These are phyloP conservation scores for Venustaconcha ellipsiformis DNA, from an alignment of 1,140 invertebrate genomes.

Conservation along the genomic window DNA sequence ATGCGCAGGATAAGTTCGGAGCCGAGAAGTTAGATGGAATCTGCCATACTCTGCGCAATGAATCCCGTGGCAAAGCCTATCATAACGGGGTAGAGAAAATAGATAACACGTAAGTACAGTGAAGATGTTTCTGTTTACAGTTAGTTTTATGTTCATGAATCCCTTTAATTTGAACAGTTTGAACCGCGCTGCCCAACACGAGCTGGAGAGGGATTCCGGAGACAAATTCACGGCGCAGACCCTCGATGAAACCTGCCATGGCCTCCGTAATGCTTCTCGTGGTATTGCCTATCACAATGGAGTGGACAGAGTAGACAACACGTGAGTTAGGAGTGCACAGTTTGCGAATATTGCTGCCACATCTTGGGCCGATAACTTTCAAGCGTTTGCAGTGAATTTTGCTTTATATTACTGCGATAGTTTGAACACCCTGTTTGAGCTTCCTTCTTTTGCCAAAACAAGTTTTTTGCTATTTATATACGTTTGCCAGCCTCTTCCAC, in stretches of 20 bases:
- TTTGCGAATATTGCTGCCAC: background rate
- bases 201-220: slow-evolving; percentile 88
- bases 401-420: no score
- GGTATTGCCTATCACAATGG: slow-evolving; percentile 92
- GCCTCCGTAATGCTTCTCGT: slow-evolving; percentile 86
- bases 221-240: slow-evolving; percentile 90
- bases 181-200: slow-evolving; percentile 76
- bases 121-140: background rate
- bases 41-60: slow-evolving; percentile 85
- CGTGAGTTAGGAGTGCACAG: slow-evolving; percentile 70
- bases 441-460: no score
- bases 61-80: slow-evolving; percentile 85
- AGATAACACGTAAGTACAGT: slow-evolving; percentile 79
- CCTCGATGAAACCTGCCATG: slow-evolving; percentile 84
- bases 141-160: no score
- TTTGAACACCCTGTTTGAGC: no score
- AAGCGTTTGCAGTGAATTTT: no score
- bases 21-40: slow-evolving; percentile 86
- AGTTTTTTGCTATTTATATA: no score
- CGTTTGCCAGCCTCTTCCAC: no score
- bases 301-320: slow-evolving; percentile 90
- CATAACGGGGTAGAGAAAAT: slow-evolving; percentile 91
- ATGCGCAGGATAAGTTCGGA: slow-evolving; percentile 87
- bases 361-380: no score
- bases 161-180: slow-evolving; percentile 44